Base-by-base conservation (phyloP, 2,888 invertebrate genomes). In the Seira sanloemensis region DNA sequence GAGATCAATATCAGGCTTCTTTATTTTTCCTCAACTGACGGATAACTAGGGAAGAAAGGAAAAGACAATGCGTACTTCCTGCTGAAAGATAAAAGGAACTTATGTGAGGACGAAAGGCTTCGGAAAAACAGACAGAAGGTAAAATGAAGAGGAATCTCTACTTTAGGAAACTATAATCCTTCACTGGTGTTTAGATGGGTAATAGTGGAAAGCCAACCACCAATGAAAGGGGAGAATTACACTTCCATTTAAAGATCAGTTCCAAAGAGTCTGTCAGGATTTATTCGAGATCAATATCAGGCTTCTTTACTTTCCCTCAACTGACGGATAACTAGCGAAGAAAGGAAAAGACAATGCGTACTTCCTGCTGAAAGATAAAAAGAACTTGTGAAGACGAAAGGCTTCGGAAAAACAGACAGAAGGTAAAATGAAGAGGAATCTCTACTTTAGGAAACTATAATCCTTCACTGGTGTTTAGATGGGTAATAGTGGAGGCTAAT, bases 201-300 rank as follows among this genome's bases (percentile, higher is more conserved):
- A n/a, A n/a, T n/a, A n/a, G n/a, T n/a, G n/a, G n/a, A n/a, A n/a
- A n/a, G n/a, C n/a, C n/a, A n/a, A n/a, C n/a, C n/a, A 5, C 37
- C 37, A 37, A 37, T 37, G 21, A 62, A 62, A 62, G 62, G 58
- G 27, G 69, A 68, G 69, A 77, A 77, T 26, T 58, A 58, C 58
- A 54, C 27, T 77, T 54, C 26, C 23, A n/a, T 69, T 58, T 25
- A 76, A 76, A 24, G 23, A 25, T 76, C 50, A 46, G 67, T 76
- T 25, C 66, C 23, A 66, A 37, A 75, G 37, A n/a, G 37, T 21
- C n/a, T 2, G 4, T 1, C 19, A n/a, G 62, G 62, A 62, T 62
- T 62, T 62, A 62, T 23, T 23, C n/a, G 19, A 23, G 62, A 62
- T 62, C 21, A 21, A 21, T 62, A 23, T 62, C 62, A 62, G 62